Conservation (phyloP, 1,140 invertebrate species). For the Heliconius himera region DNA sequence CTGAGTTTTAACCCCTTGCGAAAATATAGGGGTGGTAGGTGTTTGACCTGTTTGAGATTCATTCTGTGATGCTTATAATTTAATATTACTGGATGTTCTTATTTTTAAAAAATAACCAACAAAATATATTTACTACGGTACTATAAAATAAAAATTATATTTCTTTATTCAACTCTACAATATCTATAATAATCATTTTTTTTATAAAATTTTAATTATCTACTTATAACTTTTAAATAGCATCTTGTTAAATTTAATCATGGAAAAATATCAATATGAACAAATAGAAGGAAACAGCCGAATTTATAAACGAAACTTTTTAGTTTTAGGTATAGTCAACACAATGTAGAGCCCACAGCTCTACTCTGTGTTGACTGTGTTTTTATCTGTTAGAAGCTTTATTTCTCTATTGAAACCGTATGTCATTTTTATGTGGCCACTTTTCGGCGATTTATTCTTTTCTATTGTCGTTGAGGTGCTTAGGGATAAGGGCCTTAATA, state of each 20-base stretch:
- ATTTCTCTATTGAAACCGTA: conserved; percentile 72
- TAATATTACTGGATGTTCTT: neutral
- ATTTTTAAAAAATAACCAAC: neutral
- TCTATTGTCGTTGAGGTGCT: conserved; percentile 79
- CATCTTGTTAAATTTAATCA: no score
- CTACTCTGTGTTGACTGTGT: conserved; percentile 8
- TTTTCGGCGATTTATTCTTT: conserved; percentile 79
- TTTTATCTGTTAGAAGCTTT: conserved; percentile 48
- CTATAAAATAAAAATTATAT: neutral
- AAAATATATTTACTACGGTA: neutral
- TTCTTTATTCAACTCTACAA: neutral
- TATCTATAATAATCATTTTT: no score
- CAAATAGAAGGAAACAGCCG: no score
- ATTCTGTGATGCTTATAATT: conserved; percentile 2
- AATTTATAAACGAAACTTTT: no score
- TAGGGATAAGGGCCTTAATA: conserved; percentile 79
- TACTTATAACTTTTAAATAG: no score
- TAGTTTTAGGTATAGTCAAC: no score
- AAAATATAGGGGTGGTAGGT: conserved; percentile 43
- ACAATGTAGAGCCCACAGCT: no score
- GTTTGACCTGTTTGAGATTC: conserved; percentile 34
- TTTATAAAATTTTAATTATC: no score
- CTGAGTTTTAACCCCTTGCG: conserved; percentile 44
- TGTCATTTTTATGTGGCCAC: conserved; percentile 80
- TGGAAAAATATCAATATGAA: no score